A percentile compares a stretch with the other conserved stretches of the same genome.
Evolutionary conservation across 2,888 invertebrate species (phyloP).

Genomic region (Lepas anatifera): DNA sequence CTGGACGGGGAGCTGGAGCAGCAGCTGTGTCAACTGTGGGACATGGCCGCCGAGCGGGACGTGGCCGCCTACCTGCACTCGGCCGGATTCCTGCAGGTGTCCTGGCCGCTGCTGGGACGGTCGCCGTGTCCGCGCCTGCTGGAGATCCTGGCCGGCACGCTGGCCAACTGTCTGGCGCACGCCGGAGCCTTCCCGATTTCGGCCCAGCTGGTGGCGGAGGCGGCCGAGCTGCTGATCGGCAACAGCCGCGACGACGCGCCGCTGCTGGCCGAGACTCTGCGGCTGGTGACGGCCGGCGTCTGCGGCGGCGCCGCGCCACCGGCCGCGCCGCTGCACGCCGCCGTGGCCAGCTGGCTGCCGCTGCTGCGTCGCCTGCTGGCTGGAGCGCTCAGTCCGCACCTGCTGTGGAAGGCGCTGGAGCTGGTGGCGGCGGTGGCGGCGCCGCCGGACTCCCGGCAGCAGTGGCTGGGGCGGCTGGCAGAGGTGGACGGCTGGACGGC

Average conservation of each 20-base stretch:
- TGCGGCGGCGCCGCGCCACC: not conserved
- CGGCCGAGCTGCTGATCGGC: not conserved
- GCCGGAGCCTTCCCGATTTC: not conserved
- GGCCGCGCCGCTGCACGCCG: not conserved
- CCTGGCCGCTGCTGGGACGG: not conserved
- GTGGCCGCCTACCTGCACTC: not conserved
- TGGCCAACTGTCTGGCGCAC: not conserved
- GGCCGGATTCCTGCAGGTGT: not conserved
- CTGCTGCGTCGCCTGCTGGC: not conserved
- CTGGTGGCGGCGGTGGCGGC: not conserved
- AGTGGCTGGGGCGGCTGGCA: not conserved
- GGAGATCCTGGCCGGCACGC: not conserved
- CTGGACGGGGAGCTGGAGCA: not conserved
- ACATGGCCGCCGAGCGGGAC: not conserved
- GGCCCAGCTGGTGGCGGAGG: not conserved
- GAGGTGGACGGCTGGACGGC: not conserved
- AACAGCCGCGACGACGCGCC: not conserved
- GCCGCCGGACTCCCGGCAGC: not conserved
- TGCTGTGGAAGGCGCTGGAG: not conserved
- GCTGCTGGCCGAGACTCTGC: not conserved
- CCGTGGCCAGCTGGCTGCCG: conserved; percentile 2
- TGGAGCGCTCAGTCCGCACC: not conserved
- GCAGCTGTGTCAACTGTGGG: conserved; percentile 6
- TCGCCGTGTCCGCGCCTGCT: conserved; percentile 2
- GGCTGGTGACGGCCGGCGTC: not conserved